Base-by-base conservation (phyloP, 2,888 invertebrate species). In the Xanthia icteritia region DNA sequence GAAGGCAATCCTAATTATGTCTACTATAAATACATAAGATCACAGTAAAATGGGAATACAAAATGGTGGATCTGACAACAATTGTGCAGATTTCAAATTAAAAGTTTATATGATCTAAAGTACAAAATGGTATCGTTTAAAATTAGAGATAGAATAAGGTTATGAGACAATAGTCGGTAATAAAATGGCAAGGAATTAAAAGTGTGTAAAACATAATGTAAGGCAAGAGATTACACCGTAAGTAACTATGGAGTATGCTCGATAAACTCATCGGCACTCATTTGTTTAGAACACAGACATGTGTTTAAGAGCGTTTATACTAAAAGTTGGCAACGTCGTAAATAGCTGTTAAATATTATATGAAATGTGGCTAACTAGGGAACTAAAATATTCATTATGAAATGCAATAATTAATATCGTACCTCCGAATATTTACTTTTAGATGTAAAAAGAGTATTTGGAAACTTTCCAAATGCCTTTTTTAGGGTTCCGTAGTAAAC, bases 21-120 rank as follows among this genome's bases (percentile, higher is more conserved):
- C 77, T 86, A 85, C 72, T 74, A 83, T 81, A 87, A 87, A 87
- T 86, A 87, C 76, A 78, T 76, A 87, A 80, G 83, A 88, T 88
- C 88, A 88, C 88, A 88, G 88, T 84, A 87, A 87, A 84, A 78
- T 84, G 82, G 83, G 81, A 88, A 87, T 87, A 87, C 84, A 83
- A 75, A 84, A 79, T 81, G 73, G 82, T 85, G 76, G 73, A 73
- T 66, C 81, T 81, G 81, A 63, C 85, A 69, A 83, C 71, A 74
- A 60, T 48, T 71, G 81, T 73, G 70, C 81, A 81, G 76, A 84
- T 63, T 56, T 58, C 39, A 64, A 69, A 77, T 60, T 60, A 13
- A 77, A 45, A 58, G 9, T 31, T 8, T 66, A 31, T 67, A 31
- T 70, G 42, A n/a, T 17, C 5, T 54, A n/a, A 48, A 76, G 4